Evolutionary conservation across 2,797 vertebrate species (phyloP).

Genomic region (Amphiprion clarkii): DNA sequence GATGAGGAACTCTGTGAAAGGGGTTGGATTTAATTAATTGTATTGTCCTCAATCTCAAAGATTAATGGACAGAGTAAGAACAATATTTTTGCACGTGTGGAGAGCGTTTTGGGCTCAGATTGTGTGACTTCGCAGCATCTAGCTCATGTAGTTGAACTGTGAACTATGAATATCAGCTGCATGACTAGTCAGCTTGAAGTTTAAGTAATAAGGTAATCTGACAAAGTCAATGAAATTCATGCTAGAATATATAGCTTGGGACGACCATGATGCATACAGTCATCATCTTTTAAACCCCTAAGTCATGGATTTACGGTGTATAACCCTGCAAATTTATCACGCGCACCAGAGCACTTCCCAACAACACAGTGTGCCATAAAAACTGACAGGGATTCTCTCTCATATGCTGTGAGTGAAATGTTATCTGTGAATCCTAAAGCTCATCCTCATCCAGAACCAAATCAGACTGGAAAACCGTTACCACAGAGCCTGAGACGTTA

Average conservation of each 20-base stretch:
- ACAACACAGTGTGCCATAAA: slow-evolving; percentile 63
- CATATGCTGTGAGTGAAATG: slow-evolving; percentile 59
- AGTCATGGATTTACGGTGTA: slow-evolving; percentile 50
- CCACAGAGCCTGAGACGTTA: slow-evolving; percentile 25
- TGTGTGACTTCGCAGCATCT: slow-evolving; percentile 7
- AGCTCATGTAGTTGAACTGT: background rate
- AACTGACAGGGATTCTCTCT: slow-evolving; percentile 60
- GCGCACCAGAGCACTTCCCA: slow-evolving; percentile 46
- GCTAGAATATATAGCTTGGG: slow-evolving; percentile 25
- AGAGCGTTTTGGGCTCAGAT: slow-evolving; percentile 18
- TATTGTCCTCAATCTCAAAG: slow-evolving; percentile 60
- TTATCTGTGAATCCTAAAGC: slow-evolving; percentile 63
- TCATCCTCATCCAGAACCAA: slow-evolving; percentile 61
- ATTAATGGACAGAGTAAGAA: slow-evolving; percentile 47
- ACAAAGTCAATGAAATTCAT: slow-evolving; percentile 30
- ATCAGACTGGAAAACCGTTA: slow-evolving; percentile 61
- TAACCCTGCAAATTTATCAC: slow-evolving; percentile 57
- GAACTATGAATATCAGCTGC: background rate
- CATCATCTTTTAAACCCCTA: slow-evolving; percentile 42
- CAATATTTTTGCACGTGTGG: slow-evolving; percentile 34
- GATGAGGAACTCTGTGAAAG: slow-evolving; percentile 47
- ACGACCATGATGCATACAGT: slow-evolving; percentile 4
- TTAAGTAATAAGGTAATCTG: slow-evolving; percentile 33
- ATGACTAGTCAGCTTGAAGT: slow-evolving; percentile 30
- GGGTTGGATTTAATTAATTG: slow-evolving; percentile 60